Percentiles rank a stretch among this genome's conserved stretches.
Evolutionary conservation across 1,140 invertebrate species (phyloP).

Genomic region (Saccostrea glomerata): DNA sequence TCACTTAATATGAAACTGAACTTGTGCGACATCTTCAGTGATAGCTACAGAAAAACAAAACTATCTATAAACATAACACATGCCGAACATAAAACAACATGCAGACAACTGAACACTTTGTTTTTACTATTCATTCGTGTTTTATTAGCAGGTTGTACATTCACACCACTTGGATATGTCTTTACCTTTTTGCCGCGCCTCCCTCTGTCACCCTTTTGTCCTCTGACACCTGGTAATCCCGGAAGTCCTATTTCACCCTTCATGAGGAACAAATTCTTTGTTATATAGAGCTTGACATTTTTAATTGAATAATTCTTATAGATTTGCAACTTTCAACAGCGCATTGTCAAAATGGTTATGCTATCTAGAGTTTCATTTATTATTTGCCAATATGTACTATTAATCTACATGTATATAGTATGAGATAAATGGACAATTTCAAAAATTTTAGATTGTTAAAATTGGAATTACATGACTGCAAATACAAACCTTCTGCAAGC

Average conservation of each 20-base stretch:
- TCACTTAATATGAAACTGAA: background rate
- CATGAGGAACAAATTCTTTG: conserved; percentile 18
- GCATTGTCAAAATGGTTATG: background rate
- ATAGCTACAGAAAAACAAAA: conserved; percentile 19
- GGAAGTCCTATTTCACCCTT: conserved; percentile 84
- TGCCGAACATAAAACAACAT: background rate
- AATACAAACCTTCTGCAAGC: conserved; percentile 17
- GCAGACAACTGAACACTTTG: background rate
- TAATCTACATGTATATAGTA: background rate
- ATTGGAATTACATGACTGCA: background rate
- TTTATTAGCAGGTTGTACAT: background rate
- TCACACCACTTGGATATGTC: background rate
- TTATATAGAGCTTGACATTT: background rate
- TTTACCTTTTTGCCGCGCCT: conserved; percentile 87
- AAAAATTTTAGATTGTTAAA: background rate
- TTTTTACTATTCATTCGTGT: background rate
- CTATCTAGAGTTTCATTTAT: background rate
- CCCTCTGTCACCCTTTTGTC: conserved; percentile 89
- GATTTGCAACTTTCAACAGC: conserved; percentile 1
- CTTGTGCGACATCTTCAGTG: background rate
- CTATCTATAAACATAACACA: background rate
- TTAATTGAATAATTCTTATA: background rate
- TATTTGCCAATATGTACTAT: background rate
- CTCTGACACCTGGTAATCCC: conserved; percentile 87
- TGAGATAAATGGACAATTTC: background rate